These are phyloP conservation scores for Burhinus oedicnemus DNA, from an alignment of 2,113 vertebrate genomes.

Conservation along the genomic window DNA sequence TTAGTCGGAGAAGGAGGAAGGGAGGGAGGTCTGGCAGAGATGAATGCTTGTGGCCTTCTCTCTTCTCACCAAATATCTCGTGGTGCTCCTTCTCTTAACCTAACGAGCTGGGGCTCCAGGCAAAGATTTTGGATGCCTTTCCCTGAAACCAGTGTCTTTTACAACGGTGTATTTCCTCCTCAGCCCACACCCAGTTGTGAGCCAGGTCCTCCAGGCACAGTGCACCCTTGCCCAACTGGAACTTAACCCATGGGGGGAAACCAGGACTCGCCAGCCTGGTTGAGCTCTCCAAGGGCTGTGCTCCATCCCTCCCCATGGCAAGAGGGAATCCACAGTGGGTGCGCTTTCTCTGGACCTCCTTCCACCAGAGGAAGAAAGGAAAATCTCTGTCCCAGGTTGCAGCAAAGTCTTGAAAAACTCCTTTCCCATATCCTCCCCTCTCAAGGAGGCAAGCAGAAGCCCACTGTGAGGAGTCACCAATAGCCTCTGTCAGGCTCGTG, in stretches of 20 bases:
- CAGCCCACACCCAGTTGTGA: not conserved
- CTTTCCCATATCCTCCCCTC: not conserved
- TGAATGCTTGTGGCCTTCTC: not conserved
- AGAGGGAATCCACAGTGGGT: rapidly evolving
- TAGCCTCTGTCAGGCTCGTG: not conserved
- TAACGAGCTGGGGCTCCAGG: not conserved
- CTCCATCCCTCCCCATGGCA: not conserved
- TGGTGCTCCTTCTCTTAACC: not conserved
- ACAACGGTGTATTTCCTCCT: not conserved
- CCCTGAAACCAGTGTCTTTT: not conserved
- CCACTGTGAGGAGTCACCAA: rapidly evolving
- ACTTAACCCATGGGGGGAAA: rapidly evolving
- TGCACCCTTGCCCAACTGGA: not conserved
- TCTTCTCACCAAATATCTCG: not conserved
- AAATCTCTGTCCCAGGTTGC: not conserved
- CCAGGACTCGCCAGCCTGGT: not conserved
- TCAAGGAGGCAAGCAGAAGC: not conserved
- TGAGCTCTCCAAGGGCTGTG: not conserved
- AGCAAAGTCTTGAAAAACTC: not conserved
- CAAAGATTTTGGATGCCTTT: not conserved
- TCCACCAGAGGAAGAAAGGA: not conserved
- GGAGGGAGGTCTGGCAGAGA: not conserved
- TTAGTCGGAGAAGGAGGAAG: not conserved
- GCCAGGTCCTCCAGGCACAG: not conserved
- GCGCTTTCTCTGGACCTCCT: not conserved